Conservation (phyloP, 30 jellyfish, hydroid and myxozoan genomes). For the Sanderia malayensis region DNA sequence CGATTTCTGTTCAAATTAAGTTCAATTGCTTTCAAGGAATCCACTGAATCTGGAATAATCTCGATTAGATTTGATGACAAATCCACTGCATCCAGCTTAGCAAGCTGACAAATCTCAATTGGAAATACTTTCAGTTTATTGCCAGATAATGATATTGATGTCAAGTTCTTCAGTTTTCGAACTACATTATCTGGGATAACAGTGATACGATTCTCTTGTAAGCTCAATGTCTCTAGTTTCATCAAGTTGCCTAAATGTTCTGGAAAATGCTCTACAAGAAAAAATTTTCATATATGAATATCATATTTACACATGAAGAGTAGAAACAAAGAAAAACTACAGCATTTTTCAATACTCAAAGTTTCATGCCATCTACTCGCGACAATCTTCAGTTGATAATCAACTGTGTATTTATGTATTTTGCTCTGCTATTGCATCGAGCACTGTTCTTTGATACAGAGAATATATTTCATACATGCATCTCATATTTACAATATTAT, state of each 20-base stretch:
- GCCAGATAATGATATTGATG: slow-evolving; percentile 58
- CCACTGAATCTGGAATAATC: slow-evolving; percentile 60
- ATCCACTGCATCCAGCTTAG: slow-evolving; percentile 89
- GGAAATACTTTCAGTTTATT: slow-evolving; percentile 72
- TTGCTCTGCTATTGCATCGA: too few species aligned
- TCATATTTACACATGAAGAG: too few species aligned
- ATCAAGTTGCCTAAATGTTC: slow-evolving; percentile 55
- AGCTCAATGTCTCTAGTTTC: slow-evolving; percentile 73
- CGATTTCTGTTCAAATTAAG: slow-evolving; percentile 79
- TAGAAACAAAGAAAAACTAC: too few species aligned
- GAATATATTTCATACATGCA: too few species aligned
- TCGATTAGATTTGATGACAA: slow-evolving; percentile 64
- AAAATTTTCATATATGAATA: too few species aligned
- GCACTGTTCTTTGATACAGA: too few species aligned
- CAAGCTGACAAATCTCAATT: slow-evolving; percentile 54
- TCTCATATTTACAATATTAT: too few species aligned
- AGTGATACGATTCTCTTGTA: slow-evolving; percentile 53
- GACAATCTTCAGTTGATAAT: too few species aligned
- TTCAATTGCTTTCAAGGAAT: slow-evolving; percentile 70
- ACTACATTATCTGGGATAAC: slow-evolving; percentile 34
- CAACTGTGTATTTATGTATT: too few species aligned
- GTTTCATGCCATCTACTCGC: too few species aligned
- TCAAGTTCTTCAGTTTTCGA: slow-evolving; percentile 62
- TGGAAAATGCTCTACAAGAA: slow-evolving; percentile 49
- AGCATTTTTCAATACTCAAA: too few species aligned